A percentile compares a stretch with the other conserved stretches of the same genome.
These are phyloP conservation scores for Lordiphosa mommai DNA, from an alignment of 1,140 invertebrate species.

Conservation along the genomic window DNA sequence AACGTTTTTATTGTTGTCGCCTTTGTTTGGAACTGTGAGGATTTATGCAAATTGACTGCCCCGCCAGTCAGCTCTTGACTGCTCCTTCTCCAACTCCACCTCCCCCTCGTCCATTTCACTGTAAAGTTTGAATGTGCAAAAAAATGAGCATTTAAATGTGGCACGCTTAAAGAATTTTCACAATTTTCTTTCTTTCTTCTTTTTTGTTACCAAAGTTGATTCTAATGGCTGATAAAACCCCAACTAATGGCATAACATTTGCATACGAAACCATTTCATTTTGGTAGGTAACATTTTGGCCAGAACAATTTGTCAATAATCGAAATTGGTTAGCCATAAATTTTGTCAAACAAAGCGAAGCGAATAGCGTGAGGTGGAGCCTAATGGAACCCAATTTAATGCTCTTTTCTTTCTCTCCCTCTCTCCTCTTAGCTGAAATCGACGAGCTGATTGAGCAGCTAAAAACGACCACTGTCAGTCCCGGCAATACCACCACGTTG, in stretches of 20 bases:
- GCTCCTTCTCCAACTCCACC: no score
- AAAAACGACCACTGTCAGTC: conserved; percentile 66
- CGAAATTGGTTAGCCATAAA: conserved; percentile 41
- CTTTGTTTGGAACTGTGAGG: conserved; percentile 32
- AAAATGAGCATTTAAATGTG: conserved; percentile 51
- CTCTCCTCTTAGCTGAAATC: conserved; percentile 61
- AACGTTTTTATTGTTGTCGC: conserved; percentile 20
- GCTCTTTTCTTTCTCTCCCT: not conserved
- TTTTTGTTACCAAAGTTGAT: no score
- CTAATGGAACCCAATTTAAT: conserved; percentile 1
- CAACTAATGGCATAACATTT: conserved; percentile 6
- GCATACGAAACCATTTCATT: not conserved
- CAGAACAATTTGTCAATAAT: conserved; percentile 20
- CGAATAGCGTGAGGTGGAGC: conserved; percentile 10
- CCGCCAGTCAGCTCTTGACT: conserved; percentile 23
- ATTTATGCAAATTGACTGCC: conserved; percentile 58
- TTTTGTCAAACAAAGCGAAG: conserved; percentile 26
- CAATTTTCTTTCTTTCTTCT: no score
- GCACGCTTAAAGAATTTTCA: conserved; percentile 37
- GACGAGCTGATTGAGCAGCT: conserved; percentile 76
- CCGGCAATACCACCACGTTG: conserved; percentile 57
- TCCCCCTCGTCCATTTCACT: no score
- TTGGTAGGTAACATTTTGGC: not conserved
- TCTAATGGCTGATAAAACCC: conserved; percentile 2
- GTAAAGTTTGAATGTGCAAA: not conserved